A percentile compares a stretch with the other conserved stretches of the same genome.
phyloP scores from a whole-genome alignment of 1,140 invertebrate species.

The Choristoneura fumiferana region DNA sequence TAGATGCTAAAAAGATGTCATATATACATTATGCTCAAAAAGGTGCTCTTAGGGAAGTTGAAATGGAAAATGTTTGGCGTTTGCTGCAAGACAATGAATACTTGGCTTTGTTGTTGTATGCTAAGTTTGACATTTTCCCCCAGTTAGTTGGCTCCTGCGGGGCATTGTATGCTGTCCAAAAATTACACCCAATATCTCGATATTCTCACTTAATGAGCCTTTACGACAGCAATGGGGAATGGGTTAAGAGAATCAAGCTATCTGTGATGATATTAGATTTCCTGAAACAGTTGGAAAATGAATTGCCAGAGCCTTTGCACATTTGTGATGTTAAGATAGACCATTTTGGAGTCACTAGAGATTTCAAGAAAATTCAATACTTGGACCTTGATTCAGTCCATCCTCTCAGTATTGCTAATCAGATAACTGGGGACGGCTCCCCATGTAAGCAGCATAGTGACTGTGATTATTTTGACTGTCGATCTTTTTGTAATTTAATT shows the following conservation, averaged over 20 bases:
- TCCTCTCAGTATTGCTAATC: conserved; percentile 66
- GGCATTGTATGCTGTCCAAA: conserved; percentile 80
- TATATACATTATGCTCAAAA: conserved; percentile 22
- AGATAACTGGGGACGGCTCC: conserved; percentile 59
- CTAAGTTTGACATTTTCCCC: conserved; percentile 81
- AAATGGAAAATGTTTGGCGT: conserved; percentile 82
- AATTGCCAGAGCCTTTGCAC: conserved; percentile 79
- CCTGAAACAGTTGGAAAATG: conserved; percentile 79
- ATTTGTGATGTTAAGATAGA: conserved; percentile 84
- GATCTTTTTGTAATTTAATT: conserved; percentile 77
- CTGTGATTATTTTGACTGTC: conserved; percentile 83
- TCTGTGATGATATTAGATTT: conserved; percentile 82
- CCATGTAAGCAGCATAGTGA: conserved; percentile 80
- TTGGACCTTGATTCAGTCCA: conserved; percentile 81
- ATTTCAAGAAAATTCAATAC: conserved; percentile 78
- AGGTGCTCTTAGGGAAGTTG: conserved; percentile 53
- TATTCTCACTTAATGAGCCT: conserved; percentile 56
- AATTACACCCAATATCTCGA: conserved; percentile 72
- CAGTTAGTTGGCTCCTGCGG: conserved; percentile 84
- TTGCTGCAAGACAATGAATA: conserved; percentile 84
- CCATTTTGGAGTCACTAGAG: conserved; percentile 81
- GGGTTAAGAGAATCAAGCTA: conserved; percentile 75
- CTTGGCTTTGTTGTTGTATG: conserved; percentile 79
- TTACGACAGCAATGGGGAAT: conserved; percentile 65
- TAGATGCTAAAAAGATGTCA: conserved; percentile 70